phyloP scores from a whole-genome alignment of 2,797 vertebrate genomes.

The Discoglossus pictus region DNA sequence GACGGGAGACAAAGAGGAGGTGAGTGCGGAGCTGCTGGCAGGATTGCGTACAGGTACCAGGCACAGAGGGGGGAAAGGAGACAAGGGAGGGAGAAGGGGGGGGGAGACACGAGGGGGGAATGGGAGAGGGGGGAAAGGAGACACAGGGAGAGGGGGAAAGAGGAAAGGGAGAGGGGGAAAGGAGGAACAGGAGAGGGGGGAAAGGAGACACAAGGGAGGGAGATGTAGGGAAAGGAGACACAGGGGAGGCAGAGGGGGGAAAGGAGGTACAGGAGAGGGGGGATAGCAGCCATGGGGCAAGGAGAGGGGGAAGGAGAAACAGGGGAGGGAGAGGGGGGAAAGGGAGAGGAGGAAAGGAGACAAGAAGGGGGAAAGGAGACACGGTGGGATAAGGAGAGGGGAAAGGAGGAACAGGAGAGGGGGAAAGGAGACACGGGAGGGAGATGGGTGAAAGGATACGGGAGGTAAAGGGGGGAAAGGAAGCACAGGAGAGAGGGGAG shows the following conservation, averaged over 20 bases:
- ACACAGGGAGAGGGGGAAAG: not conserved
- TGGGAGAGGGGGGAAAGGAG: too few species aligned
- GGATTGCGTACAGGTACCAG: too few species aligned
- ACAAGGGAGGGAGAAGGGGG: too few species aligned
- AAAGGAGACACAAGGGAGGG: not conserved
- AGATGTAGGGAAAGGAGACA: not conserved
- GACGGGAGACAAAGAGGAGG: too few species aligned
- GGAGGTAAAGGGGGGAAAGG: not conserved
- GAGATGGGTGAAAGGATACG: too few species aligned
- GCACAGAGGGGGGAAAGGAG: too few species aligned
- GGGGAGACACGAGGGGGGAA: too few species aligned
- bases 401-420: not conserved
- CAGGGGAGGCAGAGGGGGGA: not conserved
- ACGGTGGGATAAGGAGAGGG: not conserved
- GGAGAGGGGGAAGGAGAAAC: not conserved
- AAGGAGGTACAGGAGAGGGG: not conserved
- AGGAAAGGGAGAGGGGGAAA: not conserved
- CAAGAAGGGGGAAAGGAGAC: not conserved
- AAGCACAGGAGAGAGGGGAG: too few species aligned
- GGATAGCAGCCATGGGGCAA: not conserved
- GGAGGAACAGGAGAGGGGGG: not conserved
- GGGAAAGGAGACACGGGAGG: too few species aligned
- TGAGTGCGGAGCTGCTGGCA: too few species aligned
- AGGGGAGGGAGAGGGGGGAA: not conserved
- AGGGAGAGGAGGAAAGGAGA: not conserved